phyloP scores from a whole-genome alignment of 2,113 vertebrate genomes.

The Sphyrna mokarran region DNA sequence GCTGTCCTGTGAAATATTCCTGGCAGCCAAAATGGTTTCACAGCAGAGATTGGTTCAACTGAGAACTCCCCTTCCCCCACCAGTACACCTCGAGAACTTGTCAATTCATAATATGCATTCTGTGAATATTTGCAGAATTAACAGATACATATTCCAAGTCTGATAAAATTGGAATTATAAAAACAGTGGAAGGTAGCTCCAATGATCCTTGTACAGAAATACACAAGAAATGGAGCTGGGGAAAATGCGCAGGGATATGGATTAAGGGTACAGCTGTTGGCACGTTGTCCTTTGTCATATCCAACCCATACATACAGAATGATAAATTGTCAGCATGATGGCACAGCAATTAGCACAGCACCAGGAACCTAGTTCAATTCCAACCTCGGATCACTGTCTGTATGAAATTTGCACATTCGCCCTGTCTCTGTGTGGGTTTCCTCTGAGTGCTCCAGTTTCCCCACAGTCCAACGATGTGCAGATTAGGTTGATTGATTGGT shows the following conservation, averaged over 20 bases:
- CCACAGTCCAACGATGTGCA: no score
- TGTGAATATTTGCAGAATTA: constrained; percentile 9
- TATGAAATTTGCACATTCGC: no score
- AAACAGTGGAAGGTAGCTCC: not conserved
- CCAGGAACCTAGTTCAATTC: no score
- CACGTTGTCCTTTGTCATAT: not conserved
- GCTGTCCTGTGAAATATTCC: not conserved
- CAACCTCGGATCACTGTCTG: no score
- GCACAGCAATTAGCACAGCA: no score
- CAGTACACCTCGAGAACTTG: not conserved
- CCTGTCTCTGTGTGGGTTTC: no score
- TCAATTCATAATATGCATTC: not conserved
- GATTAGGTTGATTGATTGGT: no score
- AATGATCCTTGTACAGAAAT: not conserved
- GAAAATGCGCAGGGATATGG: not conserved
- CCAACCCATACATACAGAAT: not conserved
- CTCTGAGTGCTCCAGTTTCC: no score
- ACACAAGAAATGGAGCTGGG: not conserved
- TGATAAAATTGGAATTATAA: no score
- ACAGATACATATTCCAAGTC: not conserved
- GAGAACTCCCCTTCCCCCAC: not conserved
- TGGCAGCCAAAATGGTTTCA: not conserved
- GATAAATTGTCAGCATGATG: no score
- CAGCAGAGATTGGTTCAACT: not conserved
- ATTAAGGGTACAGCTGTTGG: no score